phyloP scores from a whole-genome alignment of 2,113 vertebrate species.

The Tiliqua scincoides region DNA sequence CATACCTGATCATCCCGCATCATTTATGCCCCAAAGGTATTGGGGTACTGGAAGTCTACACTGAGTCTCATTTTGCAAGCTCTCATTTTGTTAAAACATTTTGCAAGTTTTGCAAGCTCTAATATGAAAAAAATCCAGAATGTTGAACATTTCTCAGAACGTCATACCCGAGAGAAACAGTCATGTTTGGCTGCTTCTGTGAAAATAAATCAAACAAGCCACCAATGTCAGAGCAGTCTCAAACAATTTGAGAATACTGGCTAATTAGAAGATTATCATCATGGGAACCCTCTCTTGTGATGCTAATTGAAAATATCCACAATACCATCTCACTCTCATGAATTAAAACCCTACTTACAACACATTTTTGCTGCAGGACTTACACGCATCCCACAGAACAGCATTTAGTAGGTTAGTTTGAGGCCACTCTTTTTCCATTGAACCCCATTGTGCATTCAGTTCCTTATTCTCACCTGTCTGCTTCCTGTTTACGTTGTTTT shows the following conservation, averaged over 20 bases:
- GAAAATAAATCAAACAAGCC: conserved; percentile 5
- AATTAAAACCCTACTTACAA: not conserved
- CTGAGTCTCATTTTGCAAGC: not conserved
- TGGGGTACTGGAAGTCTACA: not conserved
- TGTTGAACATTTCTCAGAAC: not conserved
- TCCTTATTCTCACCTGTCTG: not conserved
- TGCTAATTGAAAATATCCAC: conserved; percentile 24
- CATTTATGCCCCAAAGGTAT: too few species aligned
- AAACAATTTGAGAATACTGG: conserved; percentile 11
- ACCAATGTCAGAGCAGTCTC: not conserved
- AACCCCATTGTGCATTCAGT: not conserved
- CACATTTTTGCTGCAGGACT: not conserved
- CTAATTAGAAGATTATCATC: conserved; percentile 1
- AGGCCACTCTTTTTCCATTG: not conserved
- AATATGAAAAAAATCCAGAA: not conserved
- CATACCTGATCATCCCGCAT: too few species aligned
- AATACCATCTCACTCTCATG: not conserved
- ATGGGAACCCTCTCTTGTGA: conserved; percentile 1
- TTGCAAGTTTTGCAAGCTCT: not conserved
- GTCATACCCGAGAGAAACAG: not conserved
- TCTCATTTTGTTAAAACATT: too few species aligned
- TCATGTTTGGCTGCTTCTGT: not conserved
- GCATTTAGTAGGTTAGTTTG: not conserved
- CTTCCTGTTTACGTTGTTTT: not conserved
- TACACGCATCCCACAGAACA: not conserved